These are phyloP conservation scores for Melierax canorus DNA, from an alignment of 2,113 vertebrate genomes.

Conservation along the genomic window DNA sequence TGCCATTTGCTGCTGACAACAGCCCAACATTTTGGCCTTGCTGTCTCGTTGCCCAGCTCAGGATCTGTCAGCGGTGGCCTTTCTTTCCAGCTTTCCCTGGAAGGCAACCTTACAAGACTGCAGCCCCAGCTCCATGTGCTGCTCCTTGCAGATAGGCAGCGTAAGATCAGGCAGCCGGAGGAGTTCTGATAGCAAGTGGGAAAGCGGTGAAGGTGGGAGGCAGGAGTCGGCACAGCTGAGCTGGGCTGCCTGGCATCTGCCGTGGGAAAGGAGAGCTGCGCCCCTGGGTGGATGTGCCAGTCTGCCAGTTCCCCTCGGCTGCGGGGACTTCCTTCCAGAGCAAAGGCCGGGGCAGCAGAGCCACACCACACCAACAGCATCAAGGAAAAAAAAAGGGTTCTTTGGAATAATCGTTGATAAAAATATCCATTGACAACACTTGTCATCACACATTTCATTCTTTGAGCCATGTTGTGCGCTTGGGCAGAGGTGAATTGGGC, in stretches of 20 bases:
- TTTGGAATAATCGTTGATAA: neutral
- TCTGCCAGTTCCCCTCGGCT: neutral
- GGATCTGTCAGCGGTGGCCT: neutral
- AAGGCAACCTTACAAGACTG: neutral
- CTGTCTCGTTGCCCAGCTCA: neutral
- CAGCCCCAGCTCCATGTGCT: neutral
- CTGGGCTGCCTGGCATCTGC: neutral
- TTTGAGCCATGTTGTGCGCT: neutral
- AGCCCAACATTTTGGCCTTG: neutral
- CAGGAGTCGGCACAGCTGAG: neutral
- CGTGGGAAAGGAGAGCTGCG: neutral
- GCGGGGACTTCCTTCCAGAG: neutral
- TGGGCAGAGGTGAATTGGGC: neutral
- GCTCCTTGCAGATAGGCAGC: neutral
- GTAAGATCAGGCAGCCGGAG: neutral
- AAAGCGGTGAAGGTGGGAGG: neutral
- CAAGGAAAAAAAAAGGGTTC: neutral
- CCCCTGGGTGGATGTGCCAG: neutral
- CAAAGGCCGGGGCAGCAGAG: neutral
- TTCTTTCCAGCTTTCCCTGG: neutral
- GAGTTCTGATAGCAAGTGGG: neutral
- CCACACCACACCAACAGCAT: neutral
- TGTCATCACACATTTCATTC: neutral
- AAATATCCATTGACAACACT: neutral
- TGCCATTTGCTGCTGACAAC: neutral